Percentiles rank a stretch among this genome's conserved stretches.
phyloP scores from a whole-genome alignment of 2,888 invertebrate species.

The Eremobia ochroleuca region DNA sequence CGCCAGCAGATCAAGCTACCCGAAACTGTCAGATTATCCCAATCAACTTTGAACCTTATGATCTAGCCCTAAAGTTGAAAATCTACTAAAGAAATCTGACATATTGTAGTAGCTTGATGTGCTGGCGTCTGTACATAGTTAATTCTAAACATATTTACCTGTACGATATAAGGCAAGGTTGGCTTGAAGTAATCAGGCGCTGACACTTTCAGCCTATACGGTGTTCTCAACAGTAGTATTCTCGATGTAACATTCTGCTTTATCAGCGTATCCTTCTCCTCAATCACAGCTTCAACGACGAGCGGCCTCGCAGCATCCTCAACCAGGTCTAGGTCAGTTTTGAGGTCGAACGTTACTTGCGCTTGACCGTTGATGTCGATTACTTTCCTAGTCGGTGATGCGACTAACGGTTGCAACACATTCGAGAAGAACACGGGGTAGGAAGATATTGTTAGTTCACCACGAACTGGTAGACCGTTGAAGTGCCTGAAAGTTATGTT shows the following conservation, averaged over 20 bases:
- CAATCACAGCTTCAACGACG: conserved; percentile 96
- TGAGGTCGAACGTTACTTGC: conserved; percentile 94
- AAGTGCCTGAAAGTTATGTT: conserved; percentile 92
- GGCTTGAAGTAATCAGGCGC: conserved; percentile 97
- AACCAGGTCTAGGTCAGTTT: conserved; percentile 93
- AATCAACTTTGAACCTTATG: too few relatives aligned
- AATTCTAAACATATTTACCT: conserved; percentile 74
- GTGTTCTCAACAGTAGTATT: conserved; percentile 91
- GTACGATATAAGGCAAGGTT: conserved; percentile 95
- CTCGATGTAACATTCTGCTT: conserved; percentile 94
- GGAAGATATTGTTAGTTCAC: conserved; percentile 96
- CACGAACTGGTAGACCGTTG: conserved; percentile 96
- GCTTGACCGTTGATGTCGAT: conserved; percentile 92
- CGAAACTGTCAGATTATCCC: too few relatives aligned
- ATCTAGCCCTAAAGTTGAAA: too few relatives aligned
- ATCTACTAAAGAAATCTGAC: too few relatives aligned
- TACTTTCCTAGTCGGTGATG: conserved; percentile 94
- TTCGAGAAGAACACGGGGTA: conserved; percentile 96
- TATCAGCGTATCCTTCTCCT: conserved; percentile 96
- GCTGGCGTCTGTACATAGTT: too few relatives aligned
- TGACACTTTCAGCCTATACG: conserved; percentile 93
- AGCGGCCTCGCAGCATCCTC: conserved; percentile 95
- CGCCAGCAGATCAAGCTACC: too few relatives aligned
- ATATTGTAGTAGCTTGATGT: too few relatives aligned
- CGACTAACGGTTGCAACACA: conserved; percentile 95